These are phyloP conservation scores for Melitaea athalia DNA, from an alignment of 2,888 invertebrate species.

Conservation along the genomic window DNA sequence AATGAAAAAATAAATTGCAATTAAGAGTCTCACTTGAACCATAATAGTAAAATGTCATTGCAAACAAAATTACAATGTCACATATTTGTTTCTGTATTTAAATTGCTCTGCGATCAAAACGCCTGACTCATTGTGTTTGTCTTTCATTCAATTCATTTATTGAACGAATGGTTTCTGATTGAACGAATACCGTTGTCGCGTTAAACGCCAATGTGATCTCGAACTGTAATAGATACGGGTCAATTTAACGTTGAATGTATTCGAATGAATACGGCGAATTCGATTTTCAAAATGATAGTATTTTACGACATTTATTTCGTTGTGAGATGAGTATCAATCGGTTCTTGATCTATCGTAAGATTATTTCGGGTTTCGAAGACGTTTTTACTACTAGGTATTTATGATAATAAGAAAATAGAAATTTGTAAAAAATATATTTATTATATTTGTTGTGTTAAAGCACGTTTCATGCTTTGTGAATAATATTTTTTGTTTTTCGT, in stretches of 20 bases:
- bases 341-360: too few species aligned
- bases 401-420: too few species aligned
- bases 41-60: slow-evolving; percentile 12
- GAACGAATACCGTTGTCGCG: slow-evolving; percentile 37
- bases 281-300: slow-evolving; percentile 3
- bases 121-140: slow-evolving; percentile 59
- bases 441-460: too few species aligned
- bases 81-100: slow-evolving; percentile 10
- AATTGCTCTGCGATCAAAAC: slow-evolving; percentile 40
- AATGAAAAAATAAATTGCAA: neutral
- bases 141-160: slow-evolving; percentile 57
- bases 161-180: slow-evolving; percentile 47
- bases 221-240: slow-evolving; percentile 15
- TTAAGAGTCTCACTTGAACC: neutral
- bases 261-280: neutral
- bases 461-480: too few species aligned
- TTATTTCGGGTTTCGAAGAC: neutral
- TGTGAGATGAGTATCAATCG: neutral
- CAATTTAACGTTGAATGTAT: slow-evolving; percentile 18
- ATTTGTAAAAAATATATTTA: too few species aligned
- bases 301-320: neutral
- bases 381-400: neutral
- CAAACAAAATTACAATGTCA: slow-evolving; percentile 6
- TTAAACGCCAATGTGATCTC: slow-evolving; percentile 25
- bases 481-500: too few species aligned